These are phyloP conservation scores for Eucriotettix oculatus DNA, from an alignment of 2,888 invertebrate species.

Conservation along the genomic window DNA sequence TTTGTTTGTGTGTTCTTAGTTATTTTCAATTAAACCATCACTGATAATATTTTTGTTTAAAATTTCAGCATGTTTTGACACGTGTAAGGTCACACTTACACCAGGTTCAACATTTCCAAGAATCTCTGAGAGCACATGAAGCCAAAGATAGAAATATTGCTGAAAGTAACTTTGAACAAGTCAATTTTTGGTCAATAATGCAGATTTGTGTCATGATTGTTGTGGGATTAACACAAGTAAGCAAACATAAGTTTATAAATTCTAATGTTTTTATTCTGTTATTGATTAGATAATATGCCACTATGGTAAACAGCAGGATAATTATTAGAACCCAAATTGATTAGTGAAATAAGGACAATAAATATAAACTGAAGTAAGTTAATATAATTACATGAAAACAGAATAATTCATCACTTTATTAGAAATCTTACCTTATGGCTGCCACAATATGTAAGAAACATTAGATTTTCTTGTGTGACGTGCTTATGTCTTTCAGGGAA, in stretches of 20 bases:
- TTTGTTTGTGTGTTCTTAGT: not conserved
- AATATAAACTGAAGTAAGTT: too few relatives aligned
- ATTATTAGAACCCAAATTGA: too few relatives aligned
- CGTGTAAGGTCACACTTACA: conserved; percentile 43
- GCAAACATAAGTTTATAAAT: not conserved
- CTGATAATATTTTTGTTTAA: conserved; percentile 17
- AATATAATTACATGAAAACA: too few relatives aligned
- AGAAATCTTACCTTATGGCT: too few relatives aligned
- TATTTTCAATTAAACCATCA: not conserved
- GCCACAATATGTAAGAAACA: too few relatives aligned
- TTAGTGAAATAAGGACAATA: too few relatives aligned
- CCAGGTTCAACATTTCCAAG: conserved; percentile 46
- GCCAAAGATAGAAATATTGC: conserved; percentile 67
- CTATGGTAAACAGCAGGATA: too few relatives aligned
- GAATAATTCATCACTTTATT: too few relatives aligned
- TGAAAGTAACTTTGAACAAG: conserved; percentile 63
- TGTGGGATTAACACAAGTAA: conserved; percentile 45
- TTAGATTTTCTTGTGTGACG: too few relatives aligned
- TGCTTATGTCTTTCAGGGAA: too few relatives aligned
- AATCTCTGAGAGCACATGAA: conserved; percentile 54
- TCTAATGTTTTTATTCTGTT: too few relatives aligned
- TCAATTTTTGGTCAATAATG: conserved; percentile 61
- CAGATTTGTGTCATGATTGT: conserved; percentile 55
- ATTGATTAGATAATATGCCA: too few relatives aligned
- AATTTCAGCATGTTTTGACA: conserved; percentile 43